Conservation (phyloP, 2,113 vertebrate species). For the Pluvialis apricaria region DNA sequence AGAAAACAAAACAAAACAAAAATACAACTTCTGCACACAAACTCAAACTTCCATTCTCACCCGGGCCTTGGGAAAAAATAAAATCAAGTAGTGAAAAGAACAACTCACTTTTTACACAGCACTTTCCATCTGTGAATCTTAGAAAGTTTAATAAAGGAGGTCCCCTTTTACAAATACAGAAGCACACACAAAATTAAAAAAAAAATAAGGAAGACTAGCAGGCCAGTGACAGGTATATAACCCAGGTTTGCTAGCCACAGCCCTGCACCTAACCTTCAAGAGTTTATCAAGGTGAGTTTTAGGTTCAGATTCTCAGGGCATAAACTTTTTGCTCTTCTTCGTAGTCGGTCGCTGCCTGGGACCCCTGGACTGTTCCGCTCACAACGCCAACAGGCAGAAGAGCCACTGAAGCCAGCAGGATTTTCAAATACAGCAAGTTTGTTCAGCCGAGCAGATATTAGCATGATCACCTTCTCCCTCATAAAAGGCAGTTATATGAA, state of each 20-base stretch:
- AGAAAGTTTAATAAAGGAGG: background rate
- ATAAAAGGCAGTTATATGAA: background rate
- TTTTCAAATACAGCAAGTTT: background rate
- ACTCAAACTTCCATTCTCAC: background rate
- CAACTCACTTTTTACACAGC: background rate
- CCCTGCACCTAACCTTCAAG: background rate
- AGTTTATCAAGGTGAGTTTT: background rate
- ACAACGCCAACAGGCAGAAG: background rate
- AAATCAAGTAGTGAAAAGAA: background rate
- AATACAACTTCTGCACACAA: background rate
- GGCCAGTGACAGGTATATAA: background rate
- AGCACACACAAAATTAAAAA: background rate
- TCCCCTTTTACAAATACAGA: background rate
- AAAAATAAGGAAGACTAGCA: background rate
- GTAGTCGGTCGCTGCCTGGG: fast-evolving
- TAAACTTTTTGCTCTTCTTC: background rate
- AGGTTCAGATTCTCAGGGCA: background rate
- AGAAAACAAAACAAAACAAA: slow-evolving; percentile 38
- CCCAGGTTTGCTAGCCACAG: background rate
- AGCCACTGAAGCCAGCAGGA: background rate
- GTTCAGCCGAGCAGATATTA: background rate
- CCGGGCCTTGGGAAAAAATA: background rate
- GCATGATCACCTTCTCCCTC: background rate
- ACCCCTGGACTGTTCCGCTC: background rate
- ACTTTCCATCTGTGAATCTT: background rate